Percentiles rank a stretch among this genome's conserved stretches.
phyloP scores from a whole-genome alignment of 2,113 vertebrate genomes.

The Crotalus tigris region DNA sequence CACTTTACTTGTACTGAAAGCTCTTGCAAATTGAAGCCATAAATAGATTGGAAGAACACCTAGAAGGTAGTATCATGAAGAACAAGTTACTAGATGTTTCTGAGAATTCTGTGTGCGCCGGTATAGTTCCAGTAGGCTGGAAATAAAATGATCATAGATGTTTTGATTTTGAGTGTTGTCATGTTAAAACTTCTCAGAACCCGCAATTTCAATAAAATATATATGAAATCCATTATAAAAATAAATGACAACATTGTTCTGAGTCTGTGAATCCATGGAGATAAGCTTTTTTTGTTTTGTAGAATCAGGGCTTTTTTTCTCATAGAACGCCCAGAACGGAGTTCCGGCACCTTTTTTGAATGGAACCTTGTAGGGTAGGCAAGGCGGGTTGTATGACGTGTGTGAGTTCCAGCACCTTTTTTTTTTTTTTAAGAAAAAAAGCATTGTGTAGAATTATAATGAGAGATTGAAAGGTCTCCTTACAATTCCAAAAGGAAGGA shows the following conservation, averaged over 20 bases:
- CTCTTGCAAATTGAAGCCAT: conserved; percentile 46
- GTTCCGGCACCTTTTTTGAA: too few species aligned
- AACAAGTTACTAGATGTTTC: background rate
- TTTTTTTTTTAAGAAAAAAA: too few species aligned
- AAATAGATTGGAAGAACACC: conserved; percentile 19
- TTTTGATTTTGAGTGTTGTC: background rate
- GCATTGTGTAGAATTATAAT: too few species aligned
- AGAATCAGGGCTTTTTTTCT: background rate
- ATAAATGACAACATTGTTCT: background rate
- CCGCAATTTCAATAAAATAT: background rate
- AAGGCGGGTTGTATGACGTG: too few species aligned
- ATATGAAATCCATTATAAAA: background rate
- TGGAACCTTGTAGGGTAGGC: too few species aligned
- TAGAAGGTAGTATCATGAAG: conserved; percentile 24
- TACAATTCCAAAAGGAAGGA: too few species aligned
- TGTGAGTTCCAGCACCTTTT: too few species aligned
- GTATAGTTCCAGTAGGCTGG: background rate
- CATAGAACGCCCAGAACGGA: too few species aligned
- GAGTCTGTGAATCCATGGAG: background rate
- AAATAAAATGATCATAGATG: background rate
- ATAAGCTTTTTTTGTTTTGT: background rate
- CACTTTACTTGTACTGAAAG: conserved; percentile 38
- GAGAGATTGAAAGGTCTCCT: too few species aligned
- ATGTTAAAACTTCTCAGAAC: background rate
- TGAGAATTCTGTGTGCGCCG: background rate